Evolutionary conservation across 2,888 invertebrate species (phyloP), one percentile per base, ranked within the genome.

Genomic region (Napeogenes sylphis): DNA sequence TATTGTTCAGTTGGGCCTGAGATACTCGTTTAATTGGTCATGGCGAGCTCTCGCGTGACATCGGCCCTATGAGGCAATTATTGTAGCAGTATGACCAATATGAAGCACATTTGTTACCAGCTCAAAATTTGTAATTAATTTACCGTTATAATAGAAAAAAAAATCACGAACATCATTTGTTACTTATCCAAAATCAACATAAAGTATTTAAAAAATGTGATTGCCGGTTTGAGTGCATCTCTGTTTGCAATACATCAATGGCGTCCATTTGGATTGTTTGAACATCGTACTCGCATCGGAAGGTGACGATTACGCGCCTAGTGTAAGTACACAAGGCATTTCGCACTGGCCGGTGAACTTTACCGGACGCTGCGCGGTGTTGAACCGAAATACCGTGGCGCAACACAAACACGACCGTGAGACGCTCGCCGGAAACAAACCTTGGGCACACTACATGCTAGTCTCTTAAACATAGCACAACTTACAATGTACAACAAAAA

Each of bases 1-100:
- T 90, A 89, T 87, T 84, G 87, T 82, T 73, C 75, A 67, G 77
- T 76, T 76, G 76, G 73, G 71, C 73, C 78, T 78, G 72, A 79
- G 82, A 85, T 84, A 84, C 83, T 59, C 84, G 76, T 77, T 85
- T 90, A 90, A 90, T 90, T 90, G 90, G 90, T 84, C 75, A 73
- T 76, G 81, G 80, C 77, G 76, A 76, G 80, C 74, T 78, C 81
- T 87, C 85, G 88, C 89, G 89, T 89, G 90, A 90, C 89, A 83
- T 78, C 71, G 70, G 76, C 75, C 72, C 77, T 78, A 70, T 71
- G 76, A 75, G 73, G 75, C 80, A 83, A 84, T 86, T 87, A 85
- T 87, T 84, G 81, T 84, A 81, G 85, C 86, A 84, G 84, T 84
- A 84, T 83, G 78, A 80, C 83, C 82, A 84, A 84, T 84, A 81